Percentiles rank a stretch among this genome's conserved stretches.
Conservation (phyloP, 2,888 invertebrate species). For the Neria commutata region DNA sequence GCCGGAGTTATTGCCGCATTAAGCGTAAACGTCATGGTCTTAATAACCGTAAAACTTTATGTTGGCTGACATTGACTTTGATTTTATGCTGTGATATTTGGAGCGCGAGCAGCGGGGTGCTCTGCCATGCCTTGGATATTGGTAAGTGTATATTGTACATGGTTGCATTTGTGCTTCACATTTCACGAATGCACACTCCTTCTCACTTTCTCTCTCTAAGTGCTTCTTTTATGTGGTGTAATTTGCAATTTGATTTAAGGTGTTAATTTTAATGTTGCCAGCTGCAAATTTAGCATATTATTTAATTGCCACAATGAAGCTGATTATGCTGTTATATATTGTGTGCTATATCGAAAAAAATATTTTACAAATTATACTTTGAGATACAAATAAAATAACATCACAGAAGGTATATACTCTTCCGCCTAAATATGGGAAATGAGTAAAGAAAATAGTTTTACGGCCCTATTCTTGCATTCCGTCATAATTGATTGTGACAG, state of each 20-base stretch:
- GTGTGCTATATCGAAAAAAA: too few species aligned
- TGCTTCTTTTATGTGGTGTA: not conserved
- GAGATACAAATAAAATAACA: too few species aligned
- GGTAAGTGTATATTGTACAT: constrained; percentile 41
- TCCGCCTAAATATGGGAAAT: too few species aligned
- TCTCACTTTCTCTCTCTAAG: not conserved
- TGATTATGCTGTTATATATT: too few species aligned
- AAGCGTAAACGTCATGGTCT: constrained; percentile 48
- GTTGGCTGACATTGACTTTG: constrained; percentile 55
- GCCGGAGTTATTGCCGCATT: constrained; percentile 51
- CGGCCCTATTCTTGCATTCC: too few species aligned
- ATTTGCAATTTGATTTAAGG: not conserved
- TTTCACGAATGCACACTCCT: not conserved
- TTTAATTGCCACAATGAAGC: too few species aligned
- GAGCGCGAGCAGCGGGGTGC: constrained; percentile 2
- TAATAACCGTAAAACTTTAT: constrained; percentile 57
- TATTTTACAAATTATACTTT: too few species aligned
- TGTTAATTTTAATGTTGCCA: too few species aligned
- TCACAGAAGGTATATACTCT: too few species aligned
- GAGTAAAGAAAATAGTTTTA: too few species aligned
- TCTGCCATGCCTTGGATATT: constrained; percentile 44
- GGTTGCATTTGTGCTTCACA: not conserved
- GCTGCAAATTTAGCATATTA: too few species aligned
- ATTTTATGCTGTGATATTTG: constrained; percentile 45
- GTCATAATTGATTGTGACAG: too few species aligned